Percentiles rank a stretch among this genome's conserved stretches.
Conservation (phyloP, 2,888 invertebrate genomes). For the Ectobius pallidus region DNA sequence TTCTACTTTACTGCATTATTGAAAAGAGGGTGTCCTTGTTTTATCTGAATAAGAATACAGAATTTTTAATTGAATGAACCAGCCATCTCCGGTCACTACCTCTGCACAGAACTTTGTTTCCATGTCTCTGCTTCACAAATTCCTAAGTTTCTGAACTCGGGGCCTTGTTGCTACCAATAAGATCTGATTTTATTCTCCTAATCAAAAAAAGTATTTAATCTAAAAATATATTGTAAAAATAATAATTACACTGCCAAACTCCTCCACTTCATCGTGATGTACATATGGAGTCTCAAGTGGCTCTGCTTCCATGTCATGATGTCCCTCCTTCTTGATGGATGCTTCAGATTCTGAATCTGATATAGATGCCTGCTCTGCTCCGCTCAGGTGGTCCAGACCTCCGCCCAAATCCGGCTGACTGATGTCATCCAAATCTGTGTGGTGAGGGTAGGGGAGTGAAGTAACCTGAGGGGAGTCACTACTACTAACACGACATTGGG, state of each 20-base stretch:
- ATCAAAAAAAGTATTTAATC: no score
- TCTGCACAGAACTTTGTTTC: no score
- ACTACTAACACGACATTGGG: conserved; percentile 24
- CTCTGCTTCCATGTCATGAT: conserved; percentile 54
- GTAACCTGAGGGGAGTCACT: conserved; percentile 35
- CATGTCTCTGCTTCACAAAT: no score
- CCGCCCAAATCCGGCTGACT: conserved; percentile 70
- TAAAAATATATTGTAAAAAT: not conserved
- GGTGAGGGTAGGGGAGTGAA: conserved; percentile 48
- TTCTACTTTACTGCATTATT: no score
- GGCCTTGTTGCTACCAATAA: no score
- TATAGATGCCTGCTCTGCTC: conserved; percentile 47
- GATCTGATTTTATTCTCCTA: no score
- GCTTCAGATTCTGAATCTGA: conserved; percentile 69
- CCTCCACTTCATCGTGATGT: conserved; percentile 62
- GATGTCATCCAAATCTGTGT: conserved; percentile 73
- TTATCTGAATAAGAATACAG: no score
- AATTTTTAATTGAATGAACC: no score
- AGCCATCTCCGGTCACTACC: no score
- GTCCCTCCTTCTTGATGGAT: conserved; percentile 62
- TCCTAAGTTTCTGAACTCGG: no score
- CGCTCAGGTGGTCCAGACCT: conserved; percentile 59
- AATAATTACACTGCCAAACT: conserved; percentile 61
- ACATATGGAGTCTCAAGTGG: conserved; percentile 66
- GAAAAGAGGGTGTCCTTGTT: no score